These are phyloP conservation scores for Tipula helvola DNA, from an alignment of 2,888 invertebrate species.

Conservation along the genomic window DNA sequence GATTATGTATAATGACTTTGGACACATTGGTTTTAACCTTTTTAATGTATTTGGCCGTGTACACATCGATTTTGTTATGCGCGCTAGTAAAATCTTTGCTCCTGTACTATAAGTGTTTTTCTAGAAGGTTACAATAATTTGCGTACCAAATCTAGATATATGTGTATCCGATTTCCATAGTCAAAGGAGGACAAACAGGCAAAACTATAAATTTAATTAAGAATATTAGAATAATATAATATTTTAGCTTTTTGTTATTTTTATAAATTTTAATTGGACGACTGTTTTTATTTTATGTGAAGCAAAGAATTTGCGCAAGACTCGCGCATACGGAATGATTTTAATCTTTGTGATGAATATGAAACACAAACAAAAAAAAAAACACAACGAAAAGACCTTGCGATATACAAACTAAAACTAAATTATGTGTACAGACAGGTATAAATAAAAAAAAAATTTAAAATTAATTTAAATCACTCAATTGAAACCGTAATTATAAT, in stretches of 20 bases:
- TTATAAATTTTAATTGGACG: neutral
- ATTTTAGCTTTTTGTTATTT: neutral
- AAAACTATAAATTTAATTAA: neutral
- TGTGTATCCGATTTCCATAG: no score
- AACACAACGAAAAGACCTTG: neutral
- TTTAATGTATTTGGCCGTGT: neutral
- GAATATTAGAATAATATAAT: neutral
- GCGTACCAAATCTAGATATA: no score
- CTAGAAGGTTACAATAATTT: no score
- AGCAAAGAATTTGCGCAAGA: neutral
- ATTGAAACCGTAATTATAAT: neutral
- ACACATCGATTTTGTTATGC: neutral
- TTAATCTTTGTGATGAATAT: neutral
- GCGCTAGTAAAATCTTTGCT: neutral
- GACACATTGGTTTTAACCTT: neutral
- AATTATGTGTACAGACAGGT: neutral
- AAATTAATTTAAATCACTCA: neutral
- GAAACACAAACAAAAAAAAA: no score
- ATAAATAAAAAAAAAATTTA: neutral
- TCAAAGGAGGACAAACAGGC: neutral
- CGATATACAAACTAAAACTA: neutral
- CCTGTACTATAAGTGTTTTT: no score
- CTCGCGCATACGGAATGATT: neutral
- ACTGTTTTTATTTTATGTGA: neutral
- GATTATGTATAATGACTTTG: neutral